Percentiles rank a stretch among this genome's conserved stretches.
Evolutionary conservation across 2,888 invertebrate species (phyloP).

Genomic region (Erpobdella octoculata): DNA sequence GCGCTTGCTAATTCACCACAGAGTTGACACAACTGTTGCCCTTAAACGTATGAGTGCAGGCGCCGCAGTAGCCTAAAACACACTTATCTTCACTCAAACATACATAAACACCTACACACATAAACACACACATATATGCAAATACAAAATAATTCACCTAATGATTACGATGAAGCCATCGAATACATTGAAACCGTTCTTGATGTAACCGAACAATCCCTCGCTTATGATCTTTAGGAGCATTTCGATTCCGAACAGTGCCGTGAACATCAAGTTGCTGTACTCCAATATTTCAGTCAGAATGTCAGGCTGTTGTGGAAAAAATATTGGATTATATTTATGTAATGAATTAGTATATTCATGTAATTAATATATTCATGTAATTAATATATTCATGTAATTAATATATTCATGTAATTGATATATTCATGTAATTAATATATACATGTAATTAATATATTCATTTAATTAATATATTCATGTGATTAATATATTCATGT

Average conservation of each 20-base stretch:
- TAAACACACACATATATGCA: too few species aligned
- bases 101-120: too few species aligned
- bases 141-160: too few species aligned
- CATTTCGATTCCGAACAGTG: slow-evolving; percentile 96
- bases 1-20: too few species aligned
- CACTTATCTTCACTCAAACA: too few species aligned
- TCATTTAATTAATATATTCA: not conserved
- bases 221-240: slow-evolving; percentile 85
- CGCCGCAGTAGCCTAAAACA: too few species aligned
- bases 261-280: slow-evolving; percentile 93
- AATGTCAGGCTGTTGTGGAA: slow-evolving; percentile 67
- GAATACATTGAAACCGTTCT: slow-evolving; percentile 71
- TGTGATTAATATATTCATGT: too few species aligned
- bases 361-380: too few species aligned
- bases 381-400: not conserved
- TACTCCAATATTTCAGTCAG: slow-evolving; percentile 88
- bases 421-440: not conserved
- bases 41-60: too few species aligned
- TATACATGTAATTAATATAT: not conserved
- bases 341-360: too few species aligned
- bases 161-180: slow-evolving; percentile 34
- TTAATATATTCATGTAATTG: not conserved
- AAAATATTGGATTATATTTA: too few species aligned
- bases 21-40: too few species aligned
- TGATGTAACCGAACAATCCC: slow-evolving; percentile 89